phyloP scores from a whole-genome alignment of 2,888 invertebrate species.

The Pyrrhia umbra region DNA sequence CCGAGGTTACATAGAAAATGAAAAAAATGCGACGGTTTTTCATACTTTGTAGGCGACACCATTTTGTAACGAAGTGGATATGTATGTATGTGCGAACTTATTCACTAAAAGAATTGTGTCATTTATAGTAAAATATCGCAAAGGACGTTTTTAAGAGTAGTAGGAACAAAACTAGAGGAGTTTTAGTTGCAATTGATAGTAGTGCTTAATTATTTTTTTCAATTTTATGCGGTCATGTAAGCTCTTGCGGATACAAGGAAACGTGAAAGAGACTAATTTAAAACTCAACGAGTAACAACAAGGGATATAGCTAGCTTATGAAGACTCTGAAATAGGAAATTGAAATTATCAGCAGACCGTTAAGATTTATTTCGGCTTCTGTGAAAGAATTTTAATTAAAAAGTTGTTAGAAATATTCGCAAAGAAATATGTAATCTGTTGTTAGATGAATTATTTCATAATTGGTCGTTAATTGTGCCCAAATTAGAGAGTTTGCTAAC shows the following conservation, averaged over 20 bases:
- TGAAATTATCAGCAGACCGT: slow-evolving; percentile 79
- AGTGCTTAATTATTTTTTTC: background rate
- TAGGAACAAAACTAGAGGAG: slow-evolving; percentile 6
- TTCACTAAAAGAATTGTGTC: slow-evolving; percentile 66
- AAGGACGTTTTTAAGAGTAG: slow-evolving; percentile 6
- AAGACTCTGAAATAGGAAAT: slow-evolving; percentile 72
- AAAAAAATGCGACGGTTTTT: slow-evolving; percentile 60
- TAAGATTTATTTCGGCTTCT: slow-evolving; percentile 76
- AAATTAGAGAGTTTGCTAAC: slow-evolving; percentile 58
- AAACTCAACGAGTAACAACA: slow-evolving; percentile 33
- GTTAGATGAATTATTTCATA: slow-evolving; percentile 82
- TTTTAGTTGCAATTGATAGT: slow-evolving; percentile 5
- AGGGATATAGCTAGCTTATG: slow-evolving; percentile 43
- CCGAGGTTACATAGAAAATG: slow-evolving; percentile 68
- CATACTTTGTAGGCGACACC: slow-evolving; percentile 44
- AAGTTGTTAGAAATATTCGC: slow-evolving; percentile 82
- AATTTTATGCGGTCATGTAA: background rate
- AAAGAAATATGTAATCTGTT: slow-evolving; percentile 86
- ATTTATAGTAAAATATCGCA: slow-evolving; percentile 30
- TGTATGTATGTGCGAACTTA: slow-evolving; percentile 54
- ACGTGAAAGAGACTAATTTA: slow-evolving; percentile 26
- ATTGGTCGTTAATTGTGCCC: slow-evolving; percentile 78
- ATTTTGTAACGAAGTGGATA: slow-evolving; percentile 57
- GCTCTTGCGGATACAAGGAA: background rate
- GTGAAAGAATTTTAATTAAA: slow-evolving; percentile 87